phyloP scores from a whole-genome alignment of 1,140 invertebrate species.

The Dufourea novaeangliae region DNA sequence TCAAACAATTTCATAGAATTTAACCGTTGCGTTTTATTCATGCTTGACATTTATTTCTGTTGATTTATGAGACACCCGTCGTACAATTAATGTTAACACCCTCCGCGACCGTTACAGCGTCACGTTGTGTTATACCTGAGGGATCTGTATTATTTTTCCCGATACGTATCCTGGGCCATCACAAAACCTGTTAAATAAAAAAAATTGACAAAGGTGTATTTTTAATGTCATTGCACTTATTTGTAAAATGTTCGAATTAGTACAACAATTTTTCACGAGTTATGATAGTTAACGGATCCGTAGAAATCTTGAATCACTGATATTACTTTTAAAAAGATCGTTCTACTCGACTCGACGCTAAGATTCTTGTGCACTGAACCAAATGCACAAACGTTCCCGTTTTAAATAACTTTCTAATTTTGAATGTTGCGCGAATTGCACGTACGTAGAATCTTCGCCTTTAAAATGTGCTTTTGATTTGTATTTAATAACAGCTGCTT shows the following conservation, averaged over 20 bases:
- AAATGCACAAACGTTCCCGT: conserved; percentile 50
- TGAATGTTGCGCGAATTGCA: conserved; percentile 15
- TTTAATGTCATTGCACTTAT: not conserved
- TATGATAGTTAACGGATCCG: not conserved
- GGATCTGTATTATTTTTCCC: conserved; percentile 17
- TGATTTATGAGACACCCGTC: conserved; percentile 39
- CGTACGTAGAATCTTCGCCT: not conserved
- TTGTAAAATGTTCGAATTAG: not conserved
- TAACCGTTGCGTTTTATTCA: conserved; percentile 11
- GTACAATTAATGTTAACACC: conserved; percentile 38
- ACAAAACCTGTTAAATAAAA: conserved; percentile 1
- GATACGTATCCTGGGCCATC: not conserved
- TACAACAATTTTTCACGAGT: not conserved
- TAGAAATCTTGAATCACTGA: not conserved
- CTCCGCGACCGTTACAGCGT: conserved; percentile 2
- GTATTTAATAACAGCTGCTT: not conserved
- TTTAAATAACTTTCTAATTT: conserved; percentile 54
- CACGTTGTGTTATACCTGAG: conserved; percentile 23
- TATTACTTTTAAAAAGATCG: conserved; percentile 15
- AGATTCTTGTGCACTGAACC: conserved; percentile 52
- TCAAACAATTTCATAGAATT: conserved; percentile 2
- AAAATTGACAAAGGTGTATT: not conserved
- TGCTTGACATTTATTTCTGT: conserved; percentile 18
- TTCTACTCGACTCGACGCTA: conserved; percentile 5
- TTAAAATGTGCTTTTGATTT: not conserved